A percentile compares a stretch with the other conserved stretches of the same genome.
phyloP scores from a whole-genome alignment of 2,888 invertebrate species.

The Lepetodrilus schrolli region DNA sequence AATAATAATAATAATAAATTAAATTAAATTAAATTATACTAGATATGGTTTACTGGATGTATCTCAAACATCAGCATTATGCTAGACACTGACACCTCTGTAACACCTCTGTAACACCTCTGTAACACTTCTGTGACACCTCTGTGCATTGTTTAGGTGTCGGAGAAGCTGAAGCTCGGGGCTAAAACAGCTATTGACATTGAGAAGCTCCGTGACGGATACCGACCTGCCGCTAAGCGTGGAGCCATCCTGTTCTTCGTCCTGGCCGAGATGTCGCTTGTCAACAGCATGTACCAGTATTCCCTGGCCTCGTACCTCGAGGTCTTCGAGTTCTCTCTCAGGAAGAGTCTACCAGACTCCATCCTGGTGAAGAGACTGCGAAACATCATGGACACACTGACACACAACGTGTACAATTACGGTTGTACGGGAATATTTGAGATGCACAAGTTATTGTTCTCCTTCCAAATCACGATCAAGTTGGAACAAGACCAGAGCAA shows the following conservation, averaged over 20 bases:
- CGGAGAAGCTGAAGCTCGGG: constrained; percentile 85
- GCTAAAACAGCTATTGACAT: constrained; percentile 86
- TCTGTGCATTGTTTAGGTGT: constrained; percentile 76
- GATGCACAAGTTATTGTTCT: constrained; percentile 90
- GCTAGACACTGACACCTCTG: too few species aligned
- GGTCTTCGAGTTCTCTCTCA: constrained; percentile 87
- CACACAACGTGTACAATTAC: constrained; percentile 91
- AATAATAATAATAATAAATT: too few species aligned
- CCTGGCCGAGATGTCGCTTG: constrained; percentile 89
- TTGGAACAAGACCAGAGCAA: constrained; percentile 83
- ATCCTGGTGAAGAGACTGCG: constrained; percentile 83
- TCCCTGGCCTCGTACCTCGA: constrained; percentile 89
- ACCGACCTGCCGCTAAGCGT: constrained; percentile 88
- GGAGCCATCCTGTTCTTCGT: constrained; percentile 94
- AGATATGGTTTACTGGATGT: too few species aligned
- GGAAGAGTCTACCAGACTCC: constrained; percentile 88
- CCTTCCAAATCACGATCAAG: constrained; percentile 91
- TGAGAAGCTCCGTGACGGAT: constrained; percentile 87
- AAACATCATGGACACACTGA: constrained; percentile 89
- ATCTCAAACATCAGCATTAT: too few species aligned
- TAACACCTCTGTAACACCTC: too few species aligned
- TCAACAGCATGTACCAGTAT: constrained; percentile 94
- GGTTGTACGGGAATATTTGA: constrained; percentile 95
- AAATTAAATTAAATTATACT: too few species aligned
- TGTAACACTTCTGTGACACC: too few species aligned